These are phyloP conservation scores for Globodera ellingtonae DNA, from an alignment of 1,140 invertebrate genomes.

Conservation along the genomic window DNA sequence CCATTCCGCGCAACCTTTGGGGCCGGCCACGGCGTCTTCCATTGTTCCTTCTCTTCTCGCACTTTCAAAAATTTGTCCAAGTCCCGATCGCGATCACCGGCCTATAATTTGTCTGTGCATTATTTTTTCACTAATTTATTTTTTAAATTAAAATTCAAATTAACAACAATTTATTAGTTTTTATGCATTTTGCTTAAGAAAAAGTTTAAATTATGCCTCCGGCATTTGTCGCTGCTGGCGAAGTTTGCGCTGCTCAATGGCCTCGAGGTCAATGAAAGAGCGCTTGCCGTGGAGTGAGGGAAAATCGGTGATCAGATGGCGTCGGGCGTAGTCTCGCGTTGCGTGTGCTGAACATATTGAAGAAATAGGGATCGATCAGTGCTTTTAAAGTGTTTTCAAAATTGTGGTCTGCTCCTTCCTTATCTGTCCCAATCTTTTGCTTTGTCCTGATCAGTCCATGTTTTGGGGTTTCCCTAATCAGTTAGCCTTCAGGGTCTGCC, in stretches of 20 bases:
- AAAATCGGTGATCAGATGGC: conserved; percentile 55
- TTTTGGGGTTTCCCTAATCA: too few species aligned
- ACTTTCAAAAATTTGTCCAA: conserved; percentile 59
- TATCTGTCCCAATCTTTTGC: too few species aligned
- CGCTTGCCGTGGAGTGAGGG: conserved; percentile 62
- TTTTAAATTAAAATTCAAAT: neutral
- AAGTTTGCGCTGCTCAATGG: conserved; percentile 52
- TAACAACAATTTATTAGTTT: neutral
- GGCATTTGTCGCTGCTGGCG: conserved; percentile 23
- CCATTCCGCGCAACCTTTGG: conserved; percentile 6
- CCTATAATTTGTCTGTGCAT: conserved; percentile 42
- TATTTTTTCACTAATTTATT: conserved; percentile 31
- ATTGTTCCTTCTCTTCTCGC: conserved; percentile 11
- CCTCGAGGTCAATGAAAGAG: conserved; percentile 60
- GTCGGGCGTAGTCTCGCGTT: conserved; percentile 35
- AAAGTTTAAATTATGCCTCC: conserved; percentile 23
- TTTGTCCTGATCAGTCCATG: too few species aligned
- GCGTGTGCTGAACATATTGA: conserved; percentile 32
- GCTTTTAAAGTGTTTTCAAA: too few species aligned
- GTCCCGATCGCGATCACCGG: conserved; percentile 57
- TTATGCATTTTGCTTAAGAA: neutral
- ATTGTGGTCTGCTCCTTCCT: too few species aligned
- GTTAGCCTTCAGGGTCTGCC: too few species aligned
- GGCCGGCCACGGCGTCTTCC: conserved; percentile 21
- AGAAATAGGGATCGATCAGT: too few species aligned